A percentile compares a stretch with the other conserved stretches of the same genome.
Conservation (phyloP, 1,140 invertebrate genomes). For the Calliopsis andreniformis region DNA sequence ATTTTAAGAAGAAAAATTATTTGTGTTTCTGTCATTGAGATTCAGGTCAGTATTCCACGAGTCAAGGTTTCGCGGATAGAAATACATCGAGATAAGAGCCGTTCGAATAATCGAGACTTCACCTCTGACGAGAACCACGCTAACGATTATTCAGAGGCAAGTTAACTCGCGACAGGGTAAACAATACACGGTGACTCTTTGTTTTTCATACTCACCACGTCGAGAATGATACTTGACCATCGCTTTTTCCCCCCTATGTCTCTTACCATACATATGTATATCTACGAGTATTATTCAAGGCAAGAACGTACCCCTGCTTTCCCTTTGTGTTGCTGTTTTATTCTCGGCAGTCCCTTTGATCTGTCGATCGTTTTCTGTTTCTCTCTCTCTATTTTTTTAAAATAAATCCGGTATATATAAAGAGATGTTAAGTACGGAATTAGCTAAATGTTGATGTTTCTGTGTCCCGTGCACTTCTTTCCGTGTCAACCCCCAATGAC, state of each 20-base stretch:
- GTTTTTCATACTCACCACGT: background rate
- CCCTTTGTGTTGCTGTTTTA: slow-evolving; percentile 56
- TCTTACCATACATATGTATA: background rate
- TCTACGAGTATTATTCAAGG: background rate
- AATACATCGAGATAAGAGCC: too few species aligned
- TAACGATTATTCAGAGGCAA: background rate
- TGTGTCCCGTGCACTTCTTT: slow-evolving; percentile 81
- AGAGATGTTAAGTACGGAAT: slow-evolving; percentile 68
- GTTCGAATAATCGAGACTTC: slow-evolving; percentile 21
- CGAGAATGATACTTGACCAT: slow-evolving; percentile 19
- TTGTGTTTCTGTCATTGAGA: background rate
- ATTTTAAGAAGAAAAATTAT: background rate
- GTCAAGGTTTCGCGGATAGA: background rate
- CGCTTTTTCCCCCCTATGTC: slow-evolving; percentile 16
- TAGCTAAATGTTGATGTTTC: slow-evolving; percentile 80
- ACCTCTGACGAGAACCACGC: background rate
- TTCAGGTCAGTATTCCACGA: background rate
- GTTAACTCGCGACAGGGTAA: background rate
- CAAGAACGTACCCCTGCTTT: slow-evolving; percentile 46
- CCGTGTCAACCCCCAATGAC: slow-evolving; percentile 78
- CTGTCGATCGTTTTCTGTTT: slow-evolving; percentile 38
- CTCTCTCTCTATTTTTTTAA: too few species aligned
- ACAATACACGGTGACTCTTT: background rate
- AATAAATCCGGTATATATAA: slow-evolving; percentile 52
- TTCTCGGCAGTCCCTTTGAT: slow-evolving; percentile 59